These are phyloP conservation scores for Eupelmus urozonus DNA, from an alignment of 2,888 invertebrate species.

Conservation along the genomic window DNA sequence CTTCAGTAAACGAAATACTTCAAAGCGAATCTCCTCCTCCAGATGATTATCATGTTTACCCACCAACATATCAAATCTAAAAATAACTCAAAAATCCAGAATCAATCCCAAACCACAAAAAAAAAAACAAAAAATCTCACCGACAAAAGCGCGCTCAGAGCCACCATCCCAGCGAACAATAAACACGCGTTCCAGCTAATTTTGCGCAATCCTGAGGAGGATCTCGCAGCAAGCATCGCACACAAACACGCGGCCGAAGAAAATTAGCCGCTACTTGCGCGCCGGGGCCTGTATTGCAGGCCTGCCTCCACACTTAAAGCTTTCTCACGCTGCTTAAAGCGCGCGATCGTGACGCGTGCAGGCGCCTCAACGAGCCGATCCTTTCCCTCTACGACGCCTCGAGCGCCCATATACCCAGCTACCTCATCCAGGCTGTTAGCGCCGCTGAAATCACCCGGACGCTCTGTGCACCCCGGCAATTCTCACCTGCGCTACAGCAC, in stretches of 20 bases:
- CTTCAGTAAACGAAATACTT: no score
- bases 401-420: neutral
- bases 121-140: neutral
- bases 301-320: neutral
- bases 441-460: neutral
- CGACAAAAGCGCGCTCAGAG: no score
- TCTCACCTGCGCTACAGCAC: no score
- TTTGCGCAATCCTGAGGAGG: neutral
- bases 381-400: no score
- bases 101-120: neutral
- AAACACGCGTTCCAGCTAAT: no score
- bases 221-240: neutral
- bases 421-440: neutral
- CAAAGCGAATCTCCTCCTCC: no score
- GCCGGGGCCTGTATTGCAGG: neutral
- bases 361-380: no score
- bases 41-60: no score
- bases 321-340: slow-evolving; percentile 44
- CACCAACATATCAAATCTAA: no score
- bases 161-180: no score
- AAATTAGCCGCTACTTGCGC: slow-evolving; percentile 27
- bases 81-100: neutral
- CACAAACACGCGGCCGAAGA: neutral
- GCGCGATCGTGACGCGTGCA: slow-evolving; percentile 37
- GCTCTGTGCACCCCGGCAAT: no score